Conservation (phyloP, 2,113 vertebrate genomes). For the Nesospiza acunhae region DNA sequence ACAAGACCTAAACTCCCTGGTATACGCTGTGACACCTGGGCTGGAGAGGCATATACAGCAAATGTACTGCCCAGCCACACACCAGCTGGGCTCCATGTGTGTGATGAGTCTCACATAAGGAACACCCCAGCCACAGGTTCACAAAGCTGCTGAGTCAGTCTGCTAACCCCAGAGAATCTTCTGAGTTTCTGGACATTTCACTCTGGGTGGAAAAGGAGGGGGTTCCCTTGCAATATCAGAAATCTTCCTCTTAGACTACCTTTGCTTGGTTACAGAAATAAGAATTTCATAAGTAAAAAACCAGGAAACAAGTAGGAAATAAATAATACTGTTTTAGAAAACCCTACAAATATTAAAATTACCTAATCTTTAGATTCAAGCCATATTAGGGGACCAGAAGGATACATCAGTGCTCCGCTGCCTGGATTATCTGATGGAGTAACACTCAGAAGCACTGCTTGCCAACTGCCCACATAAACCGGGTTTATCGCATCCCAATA, state of each 20-base stretch:
- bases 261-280: neutral
- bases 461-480: conserved; percentile 34
- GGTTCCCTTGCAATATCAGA: neutral
- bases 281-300: neutral
- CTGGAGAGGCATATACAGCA: neutral
- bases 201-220: neutral
- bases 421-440: conserved; percentile 22
- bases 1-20: neutral
- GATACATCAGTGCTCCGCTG: neutral
- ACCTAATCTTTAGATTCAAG: conserved; percentile 12
- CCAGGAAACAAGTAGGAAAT: neutral
- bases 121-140: neutral
- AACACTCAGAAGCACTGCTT: conserved; percentile 3
- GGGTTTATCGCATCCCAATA: neutral
- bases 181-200: neutral
- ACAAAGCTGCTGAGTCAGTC: neutral
- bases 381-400: neutral
- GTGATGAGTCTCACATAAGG: neutral
- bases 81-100: neutral
- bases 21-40: neutral
- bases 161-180: neutral
- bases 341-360: neutral
- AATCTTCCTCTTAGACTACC: neutral
- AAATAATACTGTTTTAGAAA: neutral
- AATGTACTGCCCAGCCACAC: neutral